phyloP scores from a whole-genome alignment of 2,113 vertebrate genomes.

The Lycaon pictus region DNA sequence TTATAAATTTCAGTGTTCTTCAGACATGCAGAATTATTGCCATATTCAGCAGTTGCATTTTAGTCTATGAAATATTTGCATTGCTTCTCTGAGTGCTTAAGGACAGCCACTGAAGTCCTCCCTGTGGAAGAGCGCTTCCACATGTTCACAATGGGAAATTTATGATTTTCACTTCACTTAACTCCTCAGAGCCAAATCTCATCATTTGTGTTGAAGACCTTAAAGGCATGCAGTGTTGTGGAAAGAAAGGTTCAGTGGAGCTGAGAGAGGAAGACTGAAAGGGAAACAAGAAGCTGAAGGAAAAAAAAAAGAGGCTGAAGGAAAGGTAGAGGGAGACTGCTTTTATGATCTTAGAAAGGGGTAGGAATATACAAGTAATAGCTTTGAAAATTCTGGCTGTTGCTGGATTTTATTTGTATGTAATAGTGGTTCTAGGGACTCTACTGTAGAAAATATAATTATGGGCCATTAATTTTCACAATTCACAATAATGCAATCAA shows the following conservation, averaged over 20 bases:
- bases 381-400: not conserved
- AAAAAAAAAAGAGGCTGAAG: not conserved
- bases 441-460: not conserved
- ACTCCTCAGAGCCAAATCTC: not conserved
- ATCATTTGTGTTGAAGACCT: not conserved
- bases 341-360: not conserved
- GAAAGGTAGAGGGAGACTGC: not conserved
- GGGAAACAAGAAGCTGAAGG: not conserved
- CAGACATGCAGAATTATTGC: not conserved
- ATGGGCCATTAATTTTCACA: not conserved
- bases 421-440: not conserved
- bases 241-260: not conserved
- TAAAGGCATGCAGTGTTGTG: not conserved
- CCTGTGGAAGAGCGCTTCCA: not conserved
- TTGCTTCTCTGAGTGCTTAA: not conserved
- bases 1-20: not conserved
- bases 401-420: not conserved
- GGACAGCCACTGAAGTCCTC: not conserved
- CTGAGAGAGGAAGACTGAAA: not conserved
- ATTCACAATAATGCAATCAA: not conserved
- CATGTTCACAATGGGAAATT: not conserved
- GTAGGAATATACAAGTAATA: not conserved
- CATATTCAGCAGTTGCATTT: not conserved
- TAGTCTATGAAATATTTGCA: not conserved
- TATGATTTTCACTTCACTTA: not conserved